Conservation (phyloP, 2,888 invertebrate species). For the Tetranychus piercei region DNA sequence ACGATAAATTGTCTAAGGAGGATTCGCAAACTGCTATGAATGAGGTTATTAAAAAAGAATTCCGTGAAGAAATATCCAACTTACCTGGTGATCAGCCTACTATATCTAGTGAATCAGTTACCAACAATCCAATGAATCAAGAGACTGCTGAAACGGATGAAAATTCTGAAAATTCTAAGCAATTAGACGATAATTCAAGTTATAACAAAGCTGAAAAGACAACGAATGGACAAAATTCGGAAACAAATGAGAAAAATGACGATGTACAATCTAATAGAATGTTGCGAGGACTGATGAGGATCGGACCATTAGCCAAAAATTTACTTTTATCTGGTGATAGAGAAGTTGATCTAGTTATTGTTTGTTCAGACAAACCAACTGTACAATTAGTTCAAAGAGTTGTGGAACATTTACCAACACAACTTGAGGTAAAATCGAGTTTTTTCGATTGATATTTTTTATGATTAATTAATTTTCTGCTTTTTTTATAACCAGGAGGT, state of each 20-base stretch:
- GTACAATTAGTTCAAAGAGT: conserved; percentile 63
- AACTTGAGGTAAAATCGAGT: conserved; percentile 42
- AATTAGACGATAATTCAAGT: neutral
- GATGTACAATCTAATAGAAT: conserved; percentile 47
- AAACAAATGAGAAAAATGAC: conserved; percentile 35
- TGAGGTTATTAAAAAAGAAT: conserved; percentile 22
- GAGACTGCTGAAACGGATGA: neutral
- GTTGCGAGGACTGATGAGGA: conserved; percentile 88
- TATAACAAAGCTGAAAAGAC: neutral
- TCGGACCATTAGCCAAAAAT: conserved; percentile 73
- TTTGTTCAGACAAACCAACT: conserved; percentile 87
- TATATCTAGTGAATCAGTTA: neutral
- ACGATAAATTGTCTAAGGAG: conserved; percentile 58
- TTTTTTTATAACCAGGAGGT: neutral
- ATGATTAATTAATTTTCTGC: neutral
- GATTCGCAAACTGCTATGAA: conserved; percentile 14
- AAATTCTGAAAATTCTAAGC: neutral
- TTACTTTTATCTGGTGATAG: conserved; percentile 72
- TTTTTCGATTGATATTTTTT: neutral
- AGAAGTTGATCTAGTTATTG: conserved; percentile 72
- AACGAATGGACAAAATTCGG: neutral
- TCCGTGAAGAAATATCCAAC: conserved; percentile 8
- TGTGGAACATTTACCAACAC: conserved; percentile 59
- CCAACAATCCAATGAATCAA: neutral
- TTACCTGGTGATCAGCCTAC: neutral